phyloP scores from a whole-genome alignment of 2,888 invertebrate genomes.

The Tyria jacobaeae region DNA sequence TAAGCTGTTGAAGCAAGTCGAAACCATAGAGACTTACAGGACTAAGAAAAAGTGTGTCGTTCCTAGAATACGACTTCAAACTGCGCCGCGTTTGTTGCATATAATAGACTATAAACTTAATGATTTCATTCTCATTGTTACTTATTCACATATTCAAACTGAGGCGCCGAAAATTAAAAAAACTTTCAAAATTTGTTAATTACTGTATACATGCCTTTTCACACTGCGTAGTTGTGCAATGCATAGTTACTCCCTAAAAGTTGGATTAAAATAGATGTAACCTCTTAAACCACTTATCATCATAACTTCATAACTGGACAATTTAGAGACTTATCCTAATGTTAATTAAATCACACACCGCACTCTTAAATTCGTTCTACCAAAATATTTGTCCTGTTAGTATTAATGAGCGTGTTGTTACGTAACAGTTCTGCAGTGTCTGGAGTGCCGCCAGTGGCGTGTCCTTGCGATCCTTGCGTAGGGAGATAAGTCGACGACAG shows the following conservation, averaged over 20 bases:
- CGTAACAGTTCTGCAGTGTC: conserved; percentile 63
- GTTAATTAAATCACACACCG: no score
- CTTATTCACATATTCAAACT: no score
- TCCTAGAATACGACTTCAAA: conserved; percentile 6
- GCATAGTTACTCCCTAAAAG: no score
- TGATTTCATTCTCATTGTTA: neutral
- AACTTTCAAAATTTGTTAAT: neutral
- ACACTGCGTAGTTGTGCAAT: no score
- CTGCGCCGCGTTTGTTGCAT: neutral
- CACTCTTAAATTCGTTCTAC: no score
- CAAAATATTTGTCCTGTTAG: conserved; percentile 24
- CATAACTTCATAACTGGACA: no score
- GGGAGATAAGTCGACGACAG: conserved; percentile 58
- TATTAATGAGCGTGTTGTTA: conserved; percentile 45
- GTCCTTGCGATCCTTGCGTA: conserved; percentile 62
- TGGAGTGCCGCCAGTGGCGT: conserved; percentile 62
- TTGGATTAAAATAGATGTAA: no score
- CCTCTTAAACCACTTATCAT: no score
- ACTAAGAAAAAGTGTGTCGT: conserved; percentile 25
- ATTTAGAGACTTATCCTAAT: no score
- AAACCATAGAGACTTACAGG: conserved; percentile 16
- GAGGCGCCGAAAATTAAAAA: neutral
- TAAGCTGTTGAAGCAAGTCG: conserved; percentile 8
- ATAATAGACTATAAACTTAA: neutral
- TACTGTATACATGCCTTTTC: neutral